These are phyloP conservation scores for Hystrix cristata DNA, from an alignment of 2,113 vertebrate species.

Conservation along the genomic window DNA sequence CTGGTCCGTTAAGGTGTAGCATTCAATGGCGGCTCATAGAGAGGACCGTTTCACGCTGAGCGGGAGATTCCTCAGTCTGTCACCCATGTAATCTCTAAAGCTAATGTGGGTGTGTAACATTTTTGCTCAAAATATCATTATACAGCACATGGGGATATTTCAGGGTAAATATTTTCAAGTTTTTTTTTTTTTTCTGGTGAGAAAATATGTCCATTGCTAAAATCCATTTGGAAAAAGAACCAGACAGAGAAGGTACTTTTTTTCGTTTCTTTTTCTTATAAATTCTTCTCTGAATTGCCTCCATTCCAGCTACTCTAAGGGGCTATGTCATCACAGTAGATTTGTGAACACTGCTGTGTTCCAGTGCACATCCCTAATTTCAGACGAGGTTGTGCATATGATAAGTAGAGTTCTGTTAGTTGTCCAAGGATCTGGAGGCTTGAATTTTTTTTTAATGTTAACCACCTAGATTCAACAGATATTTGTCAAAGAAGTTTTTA, in stretches of 20 bases:
- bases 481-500: constrained; percentile 47
- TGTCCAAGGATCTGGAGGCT: background rate
- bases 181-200: background rate
- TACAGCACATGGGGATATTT: background rate
- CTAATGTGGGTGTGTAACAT: background rate
- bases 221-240: constrained; percentile 56
- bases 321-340: background rate
- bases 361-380: background rate
- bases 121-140: constrained; percentile 55
- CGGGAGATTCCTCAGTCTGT: background rate
- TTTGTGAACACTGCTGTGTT: background rate
- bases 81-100: background rate
- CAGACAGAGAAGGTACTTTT: background rate
- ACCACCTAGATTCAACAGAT: constrained; percentile 29
- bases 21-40: constrained; percentile 52
- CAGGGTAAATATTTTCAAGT: constrained; percentile 64
- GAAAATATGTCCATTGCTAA: constrained; percentile 39
- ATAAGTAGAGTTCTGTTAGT: background rate
- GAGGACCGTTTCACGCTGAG: constrained; percentile 35
- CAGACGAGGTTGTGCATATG: background rate
- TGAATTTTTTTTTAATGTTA: constrained; percentile 12
- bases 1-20: background rate
- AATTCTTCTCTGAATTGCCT: background rate
- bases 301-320: background rate
- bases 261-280: constrained; percentile 8